Conservation (phyloP, 2,888 invertebrate genomes). For the Nomada flava region DNA sequence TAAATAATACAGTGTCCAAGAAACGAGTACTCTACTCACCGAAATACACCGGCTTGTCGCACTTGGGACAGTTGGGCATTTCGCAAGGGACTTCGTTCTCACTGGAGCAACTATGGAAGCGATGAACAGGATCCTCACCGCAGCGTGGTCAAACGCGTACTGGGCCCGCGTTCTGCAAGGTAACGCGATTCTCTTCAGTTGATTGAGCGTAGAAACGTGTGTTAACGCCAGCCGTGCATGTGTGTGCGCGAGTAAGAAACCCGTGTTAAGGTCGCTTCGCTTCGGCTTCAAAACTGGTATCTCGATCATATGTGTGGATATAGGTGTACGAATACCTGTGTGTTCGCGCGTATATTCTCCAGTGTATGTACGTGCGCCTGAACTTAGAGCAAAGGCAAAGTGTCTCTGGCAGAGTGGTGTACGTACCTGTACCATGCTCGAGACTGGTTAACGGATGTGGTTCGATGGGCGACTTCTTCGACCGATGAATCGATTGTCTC, state of each 20-base stretch:
- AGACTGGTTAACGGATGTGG: background rate
- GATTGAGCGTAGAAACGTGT: constrained; percentile 79
- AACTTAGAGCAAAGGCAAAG: constrained; percentile 4
- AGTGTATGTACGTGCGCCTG: constrained; percentile 3
- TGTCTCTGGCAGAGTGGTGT: background rate
- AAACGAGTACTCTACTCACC: constrained; percentile 68
- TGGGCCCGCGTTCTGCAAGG: constrained; percentile 77
- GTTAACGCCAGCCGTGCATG: constrained; percentile 61
- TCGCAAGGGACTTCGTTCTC: constrained; percentile 47
- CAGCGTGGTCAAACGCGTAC: constrained; percentile 80
- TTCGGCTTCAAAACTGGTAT: constrained; percentile 45
- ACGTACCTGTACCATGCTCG: constrained; percentile 27
- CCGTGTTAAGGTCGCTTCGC: constrained; percentile 50
- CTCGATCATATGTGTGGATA: background rate
- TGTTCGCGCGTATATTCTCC: background rate
- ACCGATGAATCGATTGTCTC: constrained; percentile 38
- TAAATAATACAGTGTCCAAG: background rate
- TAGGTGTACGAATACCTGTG: background rate
- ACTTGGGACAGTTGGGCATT: constrained; percentile 87
- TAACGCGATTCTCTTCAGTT: constrained; percentile 80
- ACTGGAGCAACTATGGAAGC: constrained; percentile 18
- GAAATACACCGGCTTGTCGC: constrained; percentile 87
- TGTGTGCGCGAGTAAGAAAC: constrained; percentile 47
- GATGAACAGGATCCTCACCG: constrained; percentile 68
- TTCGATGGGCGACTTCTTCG: constrained; percentile 33